Base-by-base conservation (phyloP, 1,140 invertebrate genomes). In the Spodoptera litura region DNA sequence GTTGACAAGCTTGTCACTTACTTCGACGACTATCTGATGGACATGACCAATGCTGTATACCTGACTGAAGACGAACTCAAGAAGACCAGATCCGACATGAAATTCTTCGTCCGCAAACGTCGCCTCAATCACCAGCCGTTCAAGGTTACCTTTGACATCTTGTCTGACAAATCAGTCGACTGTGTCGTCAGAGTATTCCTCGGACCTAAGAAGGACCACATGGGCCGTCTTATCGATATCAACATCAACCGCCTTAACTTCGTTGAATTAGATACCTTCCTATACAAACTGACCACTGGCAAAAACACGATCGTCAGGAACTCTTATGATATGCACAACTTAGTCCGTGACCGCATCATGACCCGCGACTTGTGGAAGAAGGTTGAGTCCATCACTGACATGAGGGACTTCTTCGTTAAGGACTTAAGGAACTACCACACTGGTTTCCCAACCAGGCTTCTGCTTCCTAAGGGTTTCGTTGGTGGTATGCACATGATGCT, bases 91-190 rank as follows among this genome's bases (percentile, higher is more conserved):
- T 86, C 90, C 44, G 92, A 94, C 56, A 91, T 94, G 87, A 81
- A 80, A 80, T 95, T 96, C 79, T 93, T 95, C 53, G 96, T 95
- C 25, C 95, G 95, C 75, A 96, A 96, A 75, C 89, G 93, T 20
- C 95, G 96, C 73, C 92, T 97, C 4, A 92, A 96, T 87, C 95
- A 97, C 91, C 95, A 96, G 88, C 96, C 95, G 44, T 98, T 96
- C 95, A 96, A 94, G 84, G 95, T 96, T 78, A 96, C 95, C 72
- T 88, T 96, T 55, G 93, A 95, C 72, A 91, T 97, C 55, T 91
- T 94, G 66, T 95, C 95, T 49, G 95, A 96, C 8, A 95, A 95
- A 76, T 70, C 93, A 0, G 89, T 82, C 2, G 95, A 96, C 72
- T 95, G 93, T 27, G 90, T 95, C 25, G 94, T 97, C 2, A 95